Conservation (phyloP, 2,113 vertebrate genomes). For the Urocynchramus pylzowi region DNA sequence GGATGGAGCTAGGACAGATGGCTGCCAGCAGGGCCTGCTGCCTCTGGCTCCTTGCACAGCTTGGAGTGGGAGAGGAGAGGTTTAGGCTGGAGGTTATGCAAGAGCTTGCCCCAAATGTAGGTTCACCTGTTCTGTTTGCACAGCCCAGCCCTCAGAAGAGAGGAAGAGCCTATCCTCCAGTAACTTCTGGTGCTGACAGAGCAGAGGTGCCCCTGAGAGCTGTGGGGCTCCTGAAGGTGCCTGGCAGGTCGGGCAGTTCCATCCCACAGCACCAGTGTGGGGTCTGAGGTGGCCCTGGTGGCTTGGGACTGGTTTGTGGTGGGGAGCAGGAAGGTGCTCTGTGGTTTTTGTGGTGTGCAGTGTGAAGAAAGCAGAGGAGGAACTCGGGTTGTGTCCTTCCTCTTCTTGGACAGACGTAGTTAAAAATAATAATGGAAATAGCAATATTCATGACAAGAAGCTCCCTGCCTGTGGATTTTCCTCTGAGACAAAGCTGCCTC, state of each 20-base stretch:
- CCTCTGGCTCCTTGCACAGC: neutral
- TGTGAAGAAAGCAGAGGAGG: neutral
- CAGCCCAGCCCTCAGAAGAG: neutral
- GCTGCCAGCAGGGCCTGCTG: neutral
- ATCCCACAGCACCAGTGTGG: neutral
- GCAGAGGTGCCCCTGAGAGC: neutral
- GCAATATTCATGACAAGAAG: fast-evolving
- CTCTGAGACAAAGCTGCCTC: neutral
- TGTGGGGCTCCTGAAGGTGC: neutral
- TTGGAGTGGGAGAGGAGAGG: neutral
- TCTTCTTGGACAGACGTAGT: neutral
- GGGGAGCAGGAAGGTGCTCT: neutral
- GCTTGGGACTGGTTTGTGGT: neutral
- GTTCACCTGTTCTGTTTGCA: neutral
- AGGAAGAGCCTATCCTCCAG: fast-evolving
- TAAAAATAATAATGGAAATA: neutral
- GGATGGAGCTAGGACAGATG: neutral
- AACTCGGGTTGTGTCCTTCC: neutral
- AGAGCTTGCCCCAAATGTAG: neutral
- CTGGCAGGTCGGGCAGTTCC: neutral
- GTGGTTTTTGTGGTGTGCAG: neutral
- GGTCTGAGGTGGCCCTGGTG: fast-evolving
- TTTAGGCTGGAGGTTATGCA: neutral
- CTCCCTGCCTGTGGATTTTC: neutral
- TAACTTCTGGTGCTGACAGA: fast-evolving